Evolutionary conservation across 2,888 invertebrate species (phyloP).

Genomic region (Isotomurus palustris): DNA sequence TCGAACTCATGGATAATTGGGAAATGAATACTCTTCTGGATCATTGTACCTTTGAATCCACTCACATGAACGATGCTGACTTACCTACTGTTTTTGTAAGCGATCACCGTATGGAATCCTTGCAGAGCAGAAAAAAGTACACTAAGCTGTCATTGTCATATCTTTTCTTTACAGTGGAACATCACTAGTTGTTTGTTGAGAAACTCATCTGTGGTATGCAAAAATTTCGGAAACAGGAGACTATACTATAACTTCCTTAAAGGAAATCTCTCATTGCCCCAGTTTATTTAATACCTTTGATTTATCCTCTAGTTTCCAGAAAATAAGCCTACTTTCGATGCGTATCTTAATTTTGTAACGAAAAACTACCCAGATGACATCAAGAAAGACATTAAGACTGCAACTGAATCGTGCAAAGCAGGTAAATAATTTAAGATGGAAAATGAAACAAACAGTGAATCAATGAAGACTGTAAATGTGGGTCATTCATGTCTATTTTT

Average conservation of each 20-base stretch:
- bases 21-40: not conserved
- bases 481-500: too few relatives aligned
- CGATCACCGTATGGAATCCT: too few relatives aligned
- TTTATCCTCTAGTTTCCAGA: slow-evolving; percentile 8
- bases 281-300: not conserved
- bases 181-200: too few relatives aligned
- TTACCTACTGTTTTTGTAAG: slow-evolving; percentile 18
- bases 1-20: slow-evolving; percentile 2
- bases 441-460: too few relatives aligned
- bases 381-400: slow-evolving; percentile 6
- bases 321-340: slow-evolving; percentile 13
- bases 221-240: too few relatives aligned
- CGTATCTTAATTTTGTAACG: slow-evolving; percentile 12
- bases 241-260: too few relatives aligned
- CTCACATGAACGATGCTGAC: slow-evolving; percentile 8
- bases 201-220: too few relatives aligned
- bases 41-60: slow-evolving; percentile 3
- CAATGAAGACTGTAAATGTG: too few relatives aligned
- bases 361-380: slow-evolving; percentile 13
- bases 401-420: slow-evolving; percentile 4
- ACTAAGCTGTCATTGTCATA: too few relatives aligned
- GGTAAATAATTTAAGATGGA: not conserved
- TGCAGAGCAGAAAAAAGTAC: too few relatives aligned
- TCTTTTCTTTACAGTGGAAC: too few relatives aligned
- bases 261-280: too few relatives aligned